These are phyloP conservation scores for Bombus vancouverensis DNA, from an alignment of 1,140 invertebrate genomes.

Conservation along the genomic window DNA sequence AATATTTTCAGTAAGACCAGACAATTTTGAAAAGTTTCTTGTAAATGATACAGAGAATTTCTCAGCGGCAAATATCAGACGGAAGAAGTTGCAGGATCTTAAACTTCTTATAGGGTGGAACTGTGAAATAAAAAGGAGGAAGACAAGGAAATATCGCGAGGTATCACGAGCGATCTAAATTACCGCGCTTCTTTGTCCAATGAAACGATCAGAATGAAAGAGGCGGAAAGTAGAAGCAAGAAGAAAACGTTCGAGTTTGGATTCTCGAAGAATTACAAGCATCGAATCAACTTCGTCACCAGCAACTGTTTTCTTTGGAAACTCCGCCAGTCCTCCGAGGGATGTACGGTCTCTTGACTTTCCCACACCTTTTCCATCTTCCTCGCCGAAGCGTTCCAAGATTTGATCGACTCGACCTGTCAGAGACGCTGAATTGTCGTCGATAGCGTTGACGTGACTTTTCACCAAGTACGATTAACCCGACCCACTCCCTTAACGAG, in stretches of 20 bases:
- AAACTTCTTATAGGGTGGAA: not conserved
- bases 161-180: slow-evolving; percentile 27
- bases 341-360: slow-evolving; percentile 34
- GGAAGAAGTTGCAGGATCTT: not conserved
- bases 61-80: not conserved
- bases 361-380: slow-evolving; percentile 42
- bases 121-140: not conserved
- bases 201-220: not conserved
- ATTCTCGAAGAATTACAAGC: slow-evolving; percentile 25
- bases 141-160: not conserved
- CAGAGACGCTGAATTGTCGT: not conserved
- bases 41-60: not conserved
- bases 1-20: no score
- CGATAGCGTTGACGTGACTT: not conserved
- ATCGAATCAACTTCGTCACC: slow-evolving; percentile 17
- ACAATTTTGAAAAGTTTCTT: no score
- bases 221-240: no score
- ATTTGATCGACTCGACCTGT: not conserved
- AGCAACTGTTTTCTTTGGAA: slow-evolving; percentile 14
- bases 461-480: not conserved
- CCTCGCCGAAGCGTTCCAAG: not conserved
- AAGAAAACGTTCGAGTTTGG: slow-evolving; percentile 7
- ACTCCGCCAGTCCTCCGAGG: slow-evolving; percentile 6
- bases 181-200: slow-evolving; percentile 3
- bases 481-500: not conserved